Evolutionary conservation across 2,113 vertebrate species (phyloP), one percentile per base, ranked within the genome.

Genomic region (Bolborhynchus lineola): DNA sequence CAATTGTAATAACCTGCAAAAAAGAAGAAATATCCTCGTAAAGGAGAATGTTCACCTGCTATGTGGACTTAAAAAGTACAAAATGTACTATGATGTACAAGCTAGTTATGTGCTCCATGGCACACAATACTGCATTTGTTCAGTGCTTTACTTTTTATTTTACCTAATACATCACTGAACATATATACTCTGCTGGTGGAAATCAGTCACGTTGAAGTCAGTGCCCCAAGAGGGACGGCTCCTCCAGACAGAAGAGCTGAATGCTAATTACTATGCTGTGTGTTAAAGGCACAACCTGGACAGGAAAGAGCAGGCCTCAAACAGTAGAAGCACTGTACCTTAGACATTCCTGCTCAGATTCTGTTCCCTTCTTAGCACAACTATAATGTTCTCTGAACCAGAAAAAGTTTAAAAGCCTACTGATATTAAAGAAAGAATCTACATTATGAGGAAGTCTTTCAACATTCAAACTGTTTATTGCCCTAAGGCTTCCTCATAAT

Each of bases 1-100:
- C 99, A 92, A 99, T 99, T 60, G 99, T 99, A 96, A 99, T 99
- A 96, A 99, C 99, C 99, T 99, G 93, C 11, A 85, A 97, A 87
- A 86, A 49, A 93, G 35, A 92, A 96, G 78, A 94, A 95, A 96
- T 42, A 92, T 0, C 8, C n/a, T 7, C 5, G 1, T 82, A 82
- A 80, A 4, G 19, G 52, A 64, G 16, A 90, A 82, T 1, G 39
- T 71, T 92, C 33, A 65, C 23, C 7, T 44, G 63, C 18, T n/a
- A 21, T 1, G 44, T 4, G 6, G 55, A 74, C 41, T n/a, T 39
- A 29, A 84, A 72, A 37, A 20, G 7, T 25, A 75, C 10, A 25
- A 82, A 74, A 90, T 44, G 8, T 10, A 67, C 29, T 26, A 29
- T 16, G 13, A 71, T 7, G 8, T 47, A 69, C 60, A 74, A 47